Conservation (phyloP, 2,888 invertebrate species). For the Diaperis boleti region DNA sequence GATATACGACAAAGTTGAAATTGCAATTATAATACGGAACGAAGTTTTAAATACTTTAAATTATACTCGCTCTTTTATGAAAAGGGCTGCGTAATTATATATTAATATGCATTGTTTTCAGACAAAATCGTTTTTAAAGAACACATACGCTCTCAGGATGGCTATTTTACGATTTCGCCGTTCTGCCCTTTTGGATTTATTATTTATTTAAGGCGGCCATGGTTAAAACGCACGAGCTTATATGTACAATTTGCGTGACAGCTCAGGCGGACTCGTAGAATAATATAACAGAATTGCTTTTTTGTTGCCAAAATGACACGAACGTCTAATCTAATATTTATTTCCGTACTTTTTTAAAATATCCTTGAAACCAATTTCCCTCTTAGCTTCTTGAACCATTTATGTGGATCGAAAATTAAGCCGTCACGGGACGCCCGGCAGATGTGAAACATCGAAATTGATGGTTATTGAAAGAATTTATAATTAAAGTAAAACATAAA, state of each 20-base stretch:
- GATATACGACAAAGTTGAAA: slow-evolving; percentile 56
- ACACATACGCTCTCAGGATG: background rate
- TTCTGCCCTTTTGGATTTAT: slow-evolving; percentile 30
- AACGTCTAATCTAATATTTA: background rate
- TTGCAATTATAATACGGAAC: slow-evolving; percentile 58
- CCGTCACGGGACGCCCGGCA: no score
- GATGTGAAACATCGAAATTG: no score
- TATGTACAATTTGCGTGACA: slow-evolving; percentile 29
- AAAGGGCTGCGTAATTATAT: slow-evolving; percentile 49
- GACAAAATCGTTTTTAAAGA: slow-evolving; percentile 29
- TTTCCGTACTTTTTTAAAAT: background rate
- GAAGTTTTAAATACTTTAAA: slow-evolving; percentile 55
- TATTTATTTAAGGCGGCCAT: slow-evolving; percentile 26
- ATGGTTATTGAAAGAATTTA: no score
- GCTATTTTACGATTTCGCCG: slow-evolving; percentile 12
- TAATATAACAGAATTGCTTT: slow-evolving; percentile 16
- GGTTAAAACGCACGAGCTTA: slow-evolving; percentile 11
- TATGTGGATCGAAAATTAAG: no score
- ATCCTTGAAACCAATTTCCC: no score
- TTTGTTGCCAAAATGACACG: slow-evolving; percentile 5
- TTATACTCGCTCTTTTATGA: slow-evolving; percentile 47
- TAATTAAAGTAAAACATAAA: no score
- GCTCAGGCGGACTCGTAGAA: slow-evolving; percentile 8
- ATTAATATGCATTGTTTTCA: slow-evolving; percentile 49
- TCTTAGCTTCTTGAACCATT: no score